These are phyloP conservation scores for Psammodynastes pulverulentus DNA, from an alignment of 2,113 vertebrate species.

Conservation along the genomic window DNA sequence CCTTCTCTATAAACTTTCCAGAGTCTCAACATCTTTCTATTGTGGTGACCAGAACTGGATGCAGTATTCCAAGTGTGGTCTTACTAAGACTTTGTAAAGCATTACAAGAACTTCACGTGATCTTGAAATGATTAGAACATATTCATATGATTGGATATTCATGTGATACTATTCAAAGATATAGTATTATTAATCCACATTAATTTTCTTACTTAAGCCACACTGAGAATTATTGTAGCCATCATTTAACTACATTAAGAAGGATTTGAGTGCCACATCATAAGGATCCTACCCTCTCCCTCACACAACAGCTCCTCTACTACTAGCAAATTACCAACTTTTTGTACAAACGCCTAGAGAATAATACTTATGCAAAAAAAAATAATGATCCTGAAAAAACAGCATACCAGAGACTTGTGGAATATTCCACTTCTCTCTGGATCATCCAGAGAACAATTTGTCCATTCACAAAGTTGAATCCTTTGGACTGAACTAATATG, in stretches of 20 bases:
- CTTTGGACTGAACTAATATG: not conserved
- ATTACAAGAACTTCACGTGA: not conserved
- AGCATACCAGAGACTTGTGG: not conserved
- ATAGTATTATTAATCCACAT: not conserved
- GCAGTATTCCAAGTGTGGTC: too few species aligned
- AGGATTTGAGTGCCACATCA: not conserved
- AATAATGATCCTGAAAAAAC: not conserved
- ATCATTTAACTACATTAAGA: not conserved
- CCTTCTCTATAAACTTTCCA: too few species aligned
- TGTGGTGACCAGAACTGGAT: too few species aligned
- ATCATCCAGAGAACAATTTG: not conserved
- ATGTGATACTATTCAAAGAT: not conserved
- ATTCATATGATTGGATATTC: not conserved
- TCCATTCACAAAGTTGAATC: not conserved
- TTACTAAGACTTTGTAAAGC: too few species aligned
- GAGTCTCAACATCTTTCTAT: too few species aligned
- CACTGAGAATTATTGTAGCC: not conserved
- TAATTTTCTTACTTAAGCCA: not conserved
- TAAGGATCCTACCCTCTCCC: not conserved
- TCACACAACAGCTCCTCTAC: not conserved
- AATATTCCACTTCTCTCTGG: not conserved
- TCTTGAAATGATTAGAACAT: not conserved
- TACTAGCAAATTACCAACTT: not conserved
- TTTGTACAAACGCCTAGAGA: not conserved
- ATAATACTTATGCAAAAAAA: not conserved